These are phyloP conservation scores for Pipra filicauda DNA, from an alignment of 2,113 vertebrate genomes.

Conservation along the genomic window DNA sequence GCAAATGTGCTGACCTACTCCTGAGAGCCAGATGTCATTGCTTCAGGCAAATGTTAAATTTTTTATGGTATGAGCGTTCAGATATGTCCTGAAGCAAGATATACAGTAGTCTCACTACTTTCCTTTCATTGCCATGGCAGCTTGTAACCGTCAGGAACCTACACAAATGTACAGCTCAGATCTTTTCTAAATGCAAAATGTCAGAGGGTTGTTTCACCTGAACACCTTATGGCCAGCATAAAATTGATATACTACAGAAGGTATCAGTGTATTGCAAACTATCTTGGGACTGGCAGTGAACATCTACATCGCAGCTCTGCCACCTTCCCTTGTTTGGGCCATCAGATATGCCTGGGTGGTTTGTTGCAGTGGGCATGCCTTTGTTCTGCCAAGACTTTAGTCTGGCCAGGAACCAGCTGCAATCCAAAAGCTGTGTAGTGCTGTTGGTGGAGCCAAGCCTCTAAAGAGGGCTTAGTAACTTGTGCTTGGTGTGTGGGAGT, in stretches of 20 bases:
- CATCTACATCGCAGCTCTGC: not conserved
- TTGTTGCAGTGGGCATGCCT: not conserved
- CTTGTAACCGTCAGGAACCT: slow-evolving; percentile 23
- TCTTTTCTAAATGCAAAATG: not conserved
- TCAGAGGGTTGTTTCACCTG: not conserved
- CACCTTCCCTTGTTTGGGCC: not conserved
- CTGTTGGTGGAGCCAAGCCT: not conserved
- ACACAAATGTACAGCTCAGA: not conserved
- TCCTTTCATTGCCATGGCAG: slow-evolving; percentile 24
- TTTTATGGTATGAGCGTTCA: slow-evolving; percentile 52
- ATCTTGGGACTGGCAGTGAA: not conserved
- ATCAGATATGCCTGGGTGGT: rapidly evolving
- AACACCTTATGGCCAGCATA: not conserved
- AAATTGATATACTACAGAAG: not conserved
- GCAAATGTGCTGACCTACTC: slow-evolving; percentile 60
- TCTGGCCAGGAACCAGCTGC: not conserved
- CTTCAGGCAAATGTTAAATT: slow-evolving; percentile 52
- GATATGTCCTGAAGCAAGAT: slow-evolving; percentile 31
- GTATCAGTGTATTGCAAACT: not conserved
- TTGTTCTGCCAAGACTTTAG: not conserved
- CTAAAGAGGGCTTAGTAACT: not conserved
- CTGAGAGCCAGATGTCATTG: slow-evolving; percentile 57
- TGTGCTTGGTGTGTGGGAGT: not conserved
- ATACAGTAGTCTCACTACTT: not conserved
- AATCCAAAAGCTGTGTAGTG: not conserved